Percentiles rank a stretch among this genome's conserved stretches.
Conservation (phyloP, 2,113 vertebrate species). For the Aphyosemion australe region DNA sequence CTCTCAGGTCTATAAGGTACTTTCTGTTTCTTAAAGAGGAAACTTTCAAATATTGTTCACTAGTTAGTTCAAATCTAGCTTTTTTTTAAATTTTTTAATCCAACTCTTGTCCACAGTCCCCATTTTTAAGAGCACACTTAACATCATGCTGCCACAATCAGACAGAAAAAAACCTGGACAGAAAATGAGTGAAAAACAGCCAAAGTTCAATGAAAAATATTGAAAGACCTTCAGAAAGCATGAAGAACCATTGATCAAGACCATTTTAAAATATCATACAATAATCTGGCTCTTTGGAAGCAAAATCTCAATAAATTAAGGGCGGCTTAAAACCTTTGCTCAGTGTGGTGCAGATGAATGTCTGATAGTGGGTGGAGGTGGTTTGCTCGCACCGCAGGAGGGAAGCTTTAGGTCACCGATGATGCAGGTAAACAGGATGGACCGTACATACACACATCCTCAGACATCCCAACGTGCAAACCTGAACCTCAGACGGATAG, state of each 20-base stretch:
- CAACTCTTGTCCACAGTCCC: neutral
- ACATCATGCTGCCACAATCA: neutral
- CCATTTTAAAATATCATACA: neutral
- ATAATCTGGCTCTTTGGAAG: neutral
- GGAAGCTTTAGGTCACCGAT: conserved; percentile 2
- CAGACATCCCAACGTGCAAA: conserved; percentile 6
- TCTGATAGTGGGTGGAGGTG: conserved; percentile 19
- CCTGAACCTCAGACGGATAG: conserved; percentile 23
- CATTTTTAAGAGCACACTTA: neutral
- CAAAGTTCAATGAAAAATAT: neutral
- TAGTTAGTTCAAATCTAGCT: no score
- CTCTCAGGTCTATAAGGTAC: no score
- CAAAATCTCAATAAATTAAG: neutral
- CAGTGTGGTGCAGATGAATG: neutral
- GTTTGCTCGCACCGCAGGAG: neutral
- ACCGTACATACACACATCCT: conserved; percentile 2
- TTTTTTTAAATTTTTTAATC: no score
- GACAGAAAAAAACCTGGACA: no score
- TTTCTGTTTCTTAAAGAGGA: no score
- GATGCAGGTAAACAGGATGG: conserved; percentile 10
- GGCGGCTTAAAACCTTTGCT: neutral
- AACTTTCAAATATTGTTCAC: no score
- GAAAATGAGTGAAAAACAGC: neutral
- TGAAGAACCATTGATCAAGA: neutral
- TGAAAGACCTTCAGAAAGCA: neutral